These are phyloP conservation scores for Endotricha flammealis DNA, from an alignment of 2,888 invertebrate genomes.

Conservation along the genomic window DNA sequence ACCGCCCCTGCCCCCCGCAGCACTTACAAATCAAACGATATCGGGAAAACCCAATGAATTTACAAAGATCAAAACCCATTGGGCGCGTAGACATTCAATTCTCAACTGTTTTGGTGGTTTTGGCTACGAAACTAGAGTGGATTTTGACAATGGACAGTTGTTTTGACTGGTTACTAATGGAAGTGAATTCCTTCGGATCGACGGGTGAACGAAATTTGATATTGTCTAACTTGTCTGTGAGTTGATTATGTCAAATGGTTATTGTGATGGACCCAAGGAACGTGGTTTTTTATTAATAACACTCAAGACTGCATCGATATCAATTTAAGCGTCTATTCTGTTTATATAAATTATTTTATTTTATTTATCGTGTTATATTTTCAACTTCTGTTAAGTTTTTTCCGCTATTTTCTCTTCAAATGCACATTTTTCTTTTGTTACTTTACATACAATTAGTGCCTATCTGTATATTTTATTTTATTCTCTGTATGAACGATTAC, in stretches of 20 bases:
- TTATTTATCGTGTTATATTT: too few relatives aligned
- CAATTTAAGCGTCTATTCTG: too few relatives aligned
- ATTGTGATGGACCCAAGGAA: constrained; percentile 10
- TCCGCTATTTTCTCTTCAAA: too few relatives aligned
- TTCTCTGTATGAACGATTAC: too few relatives aligned
- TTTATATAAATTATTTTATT: too few relatives aligned
- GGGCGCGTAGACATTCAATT: constrained; percentile 51
- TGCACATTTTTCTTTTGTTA: too few relatives aligned
- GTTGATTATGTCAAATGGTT: constrained; percentile 36
- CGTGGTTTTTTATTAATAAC: too few relatives aligned
- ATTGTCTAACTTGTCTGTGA: constrained; percentile 44
- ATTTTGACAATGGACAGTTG: constrained; percentile 67
- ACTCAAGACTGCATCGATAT: too few relatives aligned
- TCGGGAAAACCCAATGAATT: constrained; percentile 30
- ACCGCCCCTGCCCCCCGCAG: constrained; percentile 27
- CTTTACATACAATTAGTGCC: too few relatives aligned
- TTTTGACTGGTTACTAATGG: constrained; percentile 75
- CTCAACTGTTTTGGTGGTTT: constrained; percentile 65
- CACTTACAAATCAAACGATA: constrained; percentile 20
- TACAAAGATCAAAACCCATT: constrained; percentile 36
- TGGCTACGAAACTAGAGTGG: constrained; percentile 54
- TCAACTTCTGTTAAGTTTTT: too few relatives aligned
- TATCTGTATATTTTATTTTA: too few relatives aligned
- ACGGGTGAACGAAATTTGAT: constrained; percentile 50
- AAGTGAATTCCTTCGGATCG: constrained; percentile 43